Evolutionary conservation across 2,113 vertebrate species (phyloP).

Genomic region (Embiotoca jacksoni): DNA sequence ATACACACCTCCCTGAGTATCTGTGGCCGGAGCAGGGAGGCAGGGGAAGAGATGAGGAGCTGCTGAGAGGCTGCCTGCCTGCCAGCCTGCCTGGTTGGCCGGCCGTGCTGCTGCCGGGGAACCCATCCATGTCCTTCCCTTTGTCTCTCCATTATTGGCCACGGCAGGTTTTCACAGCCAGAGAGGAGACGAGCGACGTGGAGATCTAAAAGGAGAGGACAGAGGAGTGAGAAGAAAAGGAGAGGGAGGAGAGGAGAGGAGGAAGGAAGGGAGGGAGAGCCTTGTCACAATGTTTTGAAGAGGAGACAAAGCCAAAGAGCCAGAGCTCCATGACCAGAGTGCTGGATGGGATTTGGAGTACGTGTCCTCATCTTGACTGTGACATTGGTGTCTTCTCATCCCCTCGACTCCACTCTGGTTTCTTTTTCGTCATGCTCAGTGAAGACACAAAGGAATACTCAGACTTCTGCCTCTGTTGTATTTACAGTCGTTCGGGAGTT

Average conservation of each 20-base stretch:
- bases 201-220: constrained; percentile 41
- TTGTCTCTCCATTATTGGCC: constrained; percentile 72
- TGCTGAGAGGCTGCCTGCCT: constrained; percentile 63
- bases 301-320: constrained; percentile 59
- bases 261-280: constrained; percentile 37
- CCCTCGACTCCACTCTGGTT: constrained; percentile 1
- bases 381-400: constrained; percentile 29
- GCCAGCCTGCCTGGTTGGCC: constrained; percentile 46
- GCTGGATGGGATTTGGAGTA: constrained; percentile 36
- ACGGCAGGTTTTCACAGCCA: constrained; percentile 62
- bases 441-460: constrained; percentile 24
- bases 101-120: constrained; percentile 56
- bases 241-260: constrained; percentile 3
- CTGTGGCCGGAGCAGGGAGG: constrained; percentile 49
- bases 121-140: constrained; percentile 66
- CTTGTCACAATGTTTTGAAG: constrained; percentile 71
- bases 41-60: constrained; percentile 61
- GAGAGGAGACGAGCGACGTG: constrained; percentile 44
- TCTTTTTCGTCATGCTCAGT: constrained; percentile 23
- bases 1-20: constrained; percentile 19
- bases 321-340: constrained; percentile 15
- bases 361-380: constrained; percentile 25
- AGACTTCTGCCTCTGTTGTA: not conserved
- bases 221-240: constrained; percentile 35
- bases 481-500: not conserved